Percentiles rank a stretch among this genome's conserved stretches.
Conservation (phyloP, 2,113 vertebrate species). For the Nipponia nippon region DNA sequence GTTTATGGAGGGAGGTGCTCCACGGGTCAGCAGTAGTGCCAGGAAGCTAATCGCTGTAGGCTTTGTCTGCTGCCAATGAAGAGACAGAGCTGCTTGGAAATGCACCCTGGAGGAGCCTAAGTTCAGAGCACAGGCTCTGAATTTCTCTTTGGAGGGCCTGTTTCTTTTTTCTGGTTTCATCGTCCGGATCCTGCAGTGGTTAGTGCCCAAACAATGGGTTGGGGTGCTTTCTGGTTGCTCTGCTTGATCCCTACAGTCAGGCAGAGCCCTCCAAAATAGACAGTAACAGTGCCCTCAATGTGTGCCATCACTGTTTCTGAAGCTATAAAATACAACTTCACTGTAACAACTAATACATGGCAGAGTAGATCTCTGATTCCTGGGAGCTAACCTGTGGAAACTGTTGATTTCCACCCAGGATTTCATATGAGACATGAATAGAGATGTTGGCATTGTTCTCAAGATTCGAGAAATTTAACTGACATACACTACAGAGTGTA, state of each 20-base stretch:
- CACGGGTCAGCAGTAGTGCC: accelerated
- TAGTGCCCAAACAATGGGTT: too few relatives aligned
- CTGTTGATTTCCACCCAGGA: background rate
- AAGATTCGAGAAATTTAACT: background rate
- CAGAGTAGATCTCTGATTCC: background rate
- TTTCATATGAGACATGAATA: background rate
- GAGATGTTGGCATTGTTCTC: background rate
- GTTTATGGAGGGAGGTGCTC: background rate
- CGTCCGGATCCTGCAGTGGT: background rate
- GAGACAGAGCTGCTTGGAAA: background rate
- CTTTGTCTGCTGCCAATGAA: background rate
- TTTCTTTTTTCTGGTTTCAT: background rate
- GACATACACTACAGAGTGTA: background rate
- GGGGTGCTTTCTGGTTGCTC: background rate
- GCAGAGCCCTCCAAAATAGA: background rate
- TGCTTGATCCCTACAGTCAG: background rate
- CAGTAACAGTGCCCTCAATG: background rate
- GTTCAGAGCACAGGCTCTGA: background rate
- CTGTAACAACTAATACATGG: background rate
- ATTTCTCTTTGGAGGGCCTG: background rate
- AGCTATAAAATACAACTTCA: accelerated
- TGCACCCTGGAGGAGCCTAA: background rate
- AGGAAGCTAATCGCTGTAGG: accelerated
- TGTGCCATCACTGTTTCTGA: background rate
- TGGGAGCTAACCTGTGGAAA: background rate